Conservation (phyloP, 2,888 invertebrate species). For the Dugesia japonica region DNA sequence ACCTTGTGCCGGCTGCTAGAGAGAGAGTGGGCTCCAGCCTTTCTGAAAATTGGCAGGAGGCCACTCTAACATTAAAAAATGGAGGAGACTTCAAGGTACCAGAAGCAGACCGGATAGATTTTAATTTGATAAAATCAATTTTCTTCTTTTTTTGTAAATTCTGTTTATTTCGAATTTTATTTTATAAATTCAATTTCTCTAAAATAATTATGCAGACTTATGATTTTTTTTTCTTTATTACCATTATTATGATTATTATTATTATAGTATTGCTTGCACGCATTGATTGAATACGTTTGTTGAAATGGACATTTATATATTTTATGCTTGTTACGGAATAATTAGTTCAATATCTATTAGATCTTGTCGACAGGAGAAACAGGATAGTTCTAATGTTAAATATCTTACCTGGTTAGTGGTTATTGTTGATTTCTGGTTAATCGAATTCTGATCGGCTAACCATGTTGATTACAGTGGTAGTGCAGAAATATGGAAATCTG, state of each 20-base stretch:
- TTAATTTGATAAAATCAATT: constrained; percentile 5
- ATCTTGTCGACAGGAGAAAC: background rate
- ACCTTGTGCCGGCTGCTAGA: constrained; percentile 22
- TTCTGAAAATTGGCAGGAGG: constrained; percentile 22
- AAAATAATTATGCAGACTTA: no score
- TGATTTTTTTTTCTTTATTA: background rate
- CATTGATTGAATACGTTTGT: no score
- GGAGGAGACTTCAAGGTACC: constrained; percentile 36
- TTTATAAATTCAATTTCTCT: no score
- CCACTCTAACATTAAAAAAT: constrained; percentile 31
- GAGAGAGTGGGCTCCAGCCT: constrained; percentile 20
- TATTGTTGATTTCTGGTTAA: background rate
- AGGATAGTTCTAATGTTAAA: constrained; percentile 12
- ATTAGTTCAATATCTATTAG: background rate
- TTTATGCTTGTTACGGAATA: background rate
- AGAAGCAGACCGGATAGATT: constrained; percentile 25
- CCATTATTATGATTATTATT: background rate
- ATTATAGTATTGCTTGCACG: background rate
- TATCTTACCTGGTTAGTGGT: background rate
- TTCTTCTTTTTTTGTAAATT: no score
- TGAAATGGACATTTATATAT: background rate
- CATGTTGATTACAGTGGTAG: background rate
- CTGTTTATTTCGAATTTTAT: no score
- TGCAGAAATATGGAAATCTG: background rate
- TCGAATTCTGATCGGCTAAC: background rate